These are phyloP conservation scores for Autographa pulchrina DNA, from an alignment of 2,888 invertebrate genomes.

Conservation along the genomic window DNA sequence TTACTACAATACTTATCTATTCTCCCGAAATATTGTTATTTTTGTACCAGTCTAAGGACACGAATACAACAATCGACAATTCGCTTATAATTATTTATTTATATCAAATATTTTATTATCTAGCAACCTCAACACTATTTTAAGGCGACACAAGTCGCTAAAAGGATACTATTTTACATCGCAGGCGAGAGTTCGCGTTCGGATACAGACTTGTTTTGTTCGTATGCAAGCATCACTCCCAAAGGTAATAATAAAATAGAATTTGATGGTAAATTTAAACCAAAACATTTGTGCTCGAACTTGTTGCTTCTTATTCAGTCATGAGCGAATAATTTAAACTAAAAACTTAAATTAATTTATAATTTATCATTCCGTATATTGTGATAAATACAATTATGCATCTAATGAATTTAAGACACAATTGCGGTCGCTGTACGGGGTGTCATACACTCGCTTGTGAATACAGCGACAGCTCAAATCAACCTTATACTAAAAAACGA, in stretches of 20 bases:
- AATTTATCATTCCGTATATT: constrained; percentile 29
- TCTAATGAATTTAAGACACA: constrained; percentile 18
- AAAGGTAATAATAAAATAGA: constrained; percentile 13
- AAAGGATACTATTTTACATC: constrained; percentile 60
- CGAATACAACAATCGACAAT: constrained; percentile 64
- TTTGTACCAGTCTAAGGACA: constrained; percentile 70
- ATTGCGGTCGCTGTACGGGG: constrained; percentile 9
- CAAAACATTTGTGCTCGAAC: constrained; percentile 2
- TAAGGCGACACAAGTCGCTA: constrained; percentile 49
- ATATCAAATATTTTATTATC: constrained; percentile 60
- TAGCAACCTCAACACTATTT: constrained; percentile 63
- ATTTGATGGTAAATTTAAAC: constrained; percentile 15
- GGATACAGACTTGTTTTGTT: constrained; percentile 35
- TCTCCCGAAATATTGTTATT: constrained; percentile 59
- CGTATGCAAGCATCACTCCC: constrained; percentile 29
- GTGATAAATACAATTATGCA: constrained; percentile 49
- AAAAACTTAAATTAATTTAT: constrained; percentile 42
- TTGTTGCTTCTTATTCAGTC: constrained; percentile 7
- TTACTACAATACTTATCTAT: constrained; percentile 64
- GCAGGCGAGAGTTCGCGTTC: constrained; percentile 42
- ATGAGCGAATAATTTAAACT: constrained; percentile 18
- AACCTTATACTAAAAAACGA: not conserved
- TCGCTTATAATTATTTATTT: constrained; percentile 63
- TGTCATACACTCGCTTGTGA: constrained; percentile 26
- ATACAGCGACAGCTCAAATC: constrained; percentile 1